Evolutionary conservation across 2,797 vertebrate species (phyloP), one percentile per base, ranked within the genome.

Genomic region (Enteromius anoplus): DNA sequence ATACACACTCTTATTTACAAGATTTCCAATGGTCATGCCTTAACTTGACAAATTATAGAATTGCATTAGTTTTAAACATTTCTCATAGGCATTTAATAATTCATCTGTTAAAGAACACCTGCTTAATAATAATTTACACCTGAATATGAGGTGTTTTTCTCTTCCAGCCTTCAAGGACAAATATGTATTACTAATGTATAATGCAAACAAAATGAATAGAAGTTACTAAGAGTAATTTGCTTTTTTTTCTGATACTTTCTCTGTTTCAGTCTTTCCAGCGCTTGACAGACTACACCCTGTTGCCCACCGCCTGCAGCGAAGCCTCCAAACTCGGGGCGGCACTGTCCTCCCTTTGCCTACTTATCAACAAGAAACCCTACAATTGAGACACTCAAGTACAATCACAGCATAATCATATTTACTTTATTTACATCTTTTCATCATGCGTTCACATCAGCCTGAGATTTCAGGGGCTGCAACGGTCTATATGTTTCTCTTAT

Each of bases 401-500:
- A 40, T 23, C n/a, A 29, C 7, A 4, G 5, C 51, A 37, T 60
- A 23, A 51, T 62, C 64, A 49, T 10, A 32, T 64, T 62, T 34
- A 14, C 40, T 47, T 45, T 64, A 3, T 62, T 47, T 62, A 47
- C 23, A 32, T 23, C 11, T 21, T 49, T 49, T 29, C 37, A 8
- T 29, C 26, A 29, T 47, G 32, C 2, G 53, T 32, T 55, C 21
- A n/a, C 4, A 37, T 55, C 21, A 55, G 17, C 21, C 51, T 58
- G 72, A 23, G 34, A n/a, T 29, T 62, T 60, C 26, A 37, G 7
- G 32, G 21, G 51, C 97, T 97, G 86, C 96, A 97, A 87, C 97
- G 97, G 89, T 96, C 97, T 69, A 91, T 91, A 97, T 97, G 0
- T 97, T 96, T 83, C 97, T 97, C 93, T 97, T 97, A 94, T 97